Evolutionary conservation across 2,113 vertebrate species (phyloP).

Genomic region (Tauraco erythrolophus): DNA sequence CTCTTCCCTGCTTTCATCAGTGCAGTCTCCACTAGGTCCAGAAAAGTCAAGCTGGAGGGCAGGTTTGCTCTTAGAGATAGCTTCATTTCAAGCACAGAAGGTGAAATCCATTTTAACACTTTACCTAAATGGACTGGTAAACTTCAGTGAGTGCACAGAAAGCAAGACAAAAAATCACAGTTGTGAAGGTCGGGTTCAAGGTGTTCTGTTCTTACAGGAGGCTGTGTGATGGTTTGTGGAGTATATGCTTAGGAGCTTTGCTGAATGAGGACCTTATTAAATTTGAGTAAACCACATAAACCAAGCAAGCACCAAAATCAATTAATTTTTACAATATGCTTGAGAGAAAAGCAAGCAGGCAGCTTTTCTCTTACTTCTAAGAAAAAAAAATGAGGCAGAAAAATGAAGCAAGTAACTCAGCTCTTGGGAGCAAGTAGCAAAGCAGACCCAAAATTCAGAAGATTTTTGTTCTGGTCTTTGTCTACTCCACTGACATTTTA

Average conservation of each 20-base stretch:
- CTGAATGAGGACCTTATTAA: not conserved
- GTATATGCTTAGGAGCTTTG: not conserved
- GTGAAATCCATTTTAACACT: not conserved
- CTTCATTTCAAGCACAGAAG: not conserved
- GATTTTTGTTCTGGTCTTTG: conserved; percentile 7
- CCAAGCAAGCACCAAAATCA: not conserved
- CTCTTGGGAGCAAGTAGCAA: conserved; percentile 5
- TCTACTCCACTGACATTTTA: not conserved
- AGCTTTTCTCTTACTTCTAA: not conserved
- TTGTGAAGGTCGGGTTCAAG: not conserved
- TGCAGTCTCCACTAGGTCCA: not conserved
- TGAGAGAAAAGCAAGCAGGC: not conserved
- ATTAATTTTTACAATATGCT: not conserved
- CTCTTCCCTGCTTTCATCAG: not conserved
- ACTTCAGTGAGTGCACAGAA: not conserved
- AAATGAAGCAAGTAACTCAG: not conserved
- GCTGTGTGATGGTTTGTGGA: not conserved
- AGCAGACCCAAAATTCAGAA: not conserved
- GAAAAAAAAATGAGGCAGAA: not conserved
- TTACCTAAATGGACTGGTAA: not conserved
- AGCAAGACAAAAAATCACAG: not conserved
- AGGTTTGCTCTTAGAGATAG: not conserved
- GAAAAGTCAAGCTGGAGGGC: not conserved
- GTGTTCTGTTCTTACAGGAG: not conserved
- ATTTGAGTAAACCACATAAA: not conserved